These are phyloP conservation scores for Scolopax bukidnonensis DNA, from an alignment of 2,797 vertebrate species.

Conservation along the genomic window DNA sequence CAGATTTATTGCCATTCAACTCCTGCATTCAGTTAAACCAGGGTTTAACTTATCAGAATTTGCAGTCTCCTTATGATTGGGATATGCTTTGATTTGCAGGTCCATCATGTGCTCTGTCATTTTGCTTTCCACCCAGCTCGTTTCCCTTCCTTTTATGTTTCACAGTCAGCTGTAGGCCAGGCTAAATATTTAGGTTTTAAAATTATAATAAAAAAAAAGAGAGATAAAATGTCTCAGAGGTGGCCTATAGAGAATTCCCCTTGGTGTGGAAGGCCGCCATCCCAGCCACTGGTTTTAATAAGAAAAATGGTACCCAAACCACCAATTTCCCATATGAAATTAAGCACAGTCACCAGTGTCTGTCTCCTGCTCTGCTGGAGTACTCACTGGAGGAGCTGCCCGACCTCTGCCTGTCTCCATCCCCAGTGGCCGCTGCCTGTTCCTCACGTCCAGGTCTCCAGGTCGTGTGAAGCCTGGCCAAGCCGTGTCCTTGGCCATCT, in stretches of 20 bases:
- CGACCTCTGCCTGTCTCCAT: not conserved
- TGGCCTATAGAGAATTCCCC: not conserved
- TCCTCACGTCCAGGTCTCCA: fast-evolving
- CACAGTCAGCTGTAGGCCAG: not conserved
- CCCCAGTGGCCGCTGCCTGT: too few species aligned
- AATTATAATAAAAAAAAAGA: not conserved
- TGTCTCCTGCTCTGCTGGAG: not conserved
- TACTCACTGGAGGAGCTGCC: not conserved
- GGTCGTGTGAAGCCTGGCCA: not conserved
- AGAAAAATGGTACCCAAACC: not conserved
- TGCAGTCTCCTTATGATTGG: not conserved
- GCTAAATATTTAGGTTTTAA: not conserved
- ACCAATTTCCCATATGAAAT: not conserved
- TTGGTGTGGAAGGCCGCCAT: not conserved
- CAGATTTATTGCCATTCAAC: not conserved
- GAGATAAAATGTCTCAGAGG: not conserved
- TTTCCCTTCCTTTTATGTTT: not conserved
- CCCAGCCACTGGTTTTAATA: not conserved
- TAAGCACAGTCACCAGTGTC: not conserved
- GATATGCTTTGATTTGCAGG: not conserved
- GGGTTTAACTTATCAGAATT: not conserved
- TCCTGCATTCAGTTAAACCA: not conserved
- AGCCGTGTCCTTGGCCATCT: fast-evolving
- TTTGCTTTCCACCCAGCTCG: not conserved
- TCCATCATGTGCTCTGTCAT: not conserved